Conservation (phyloP, 2,113 vertebrate genomes). For the Centropus bengalensis region DNA sequence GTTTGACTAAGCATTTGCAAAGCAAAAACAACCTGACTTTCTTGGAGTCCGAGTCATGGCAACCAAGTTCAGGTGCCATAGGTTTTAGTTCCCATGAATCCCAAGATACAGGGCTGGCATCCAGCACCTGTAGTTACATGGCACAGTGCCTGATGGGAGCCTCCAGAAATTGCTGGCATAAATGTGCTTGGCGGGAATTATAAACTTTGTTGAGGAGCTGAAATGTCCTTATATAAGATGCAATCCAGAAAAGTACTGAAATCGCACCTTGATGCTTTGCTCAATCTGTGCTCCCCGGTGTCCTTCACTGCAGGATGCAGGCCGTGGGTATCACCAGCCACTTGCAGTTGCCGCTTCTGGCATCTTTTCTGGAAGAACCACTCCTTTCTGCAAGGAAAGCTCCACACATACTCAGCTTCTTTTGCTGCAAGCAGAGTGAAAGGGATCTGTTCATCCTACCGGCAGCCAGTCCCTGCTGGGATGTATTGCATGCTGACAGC, state of each 20-base stretch:
- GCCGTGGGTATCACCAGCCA: neutral
- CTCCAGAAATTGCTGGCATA: neutral
- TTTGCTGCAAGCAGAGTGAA: fast-evolving
- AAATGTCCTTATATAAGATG: neutral
- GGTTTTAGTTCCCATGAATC: neutral
- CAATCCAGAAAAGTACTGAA: neutral
- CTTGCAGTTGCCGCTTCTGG: neutral
- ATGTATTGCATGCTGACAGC: neutral
- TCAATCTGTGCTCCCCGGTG: neutral
- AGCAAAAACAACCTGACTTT: neutral
- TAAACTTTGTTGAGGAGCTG: neutral
- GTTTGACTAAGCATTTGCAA: neutral
- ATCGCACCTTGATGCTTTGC: neutral
- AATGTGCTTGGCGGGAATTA: fast-evolving
- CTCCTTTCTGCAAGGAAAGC: neutral
- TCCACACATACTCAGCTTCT: neutral
- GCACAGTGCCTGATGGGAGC: neutral
- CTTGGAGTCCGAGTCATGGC: neutral
- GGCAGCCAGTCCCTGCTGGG: neutral
- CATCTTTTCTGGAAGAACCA: neutral
- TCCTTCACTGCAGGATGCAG: fast-evolving
- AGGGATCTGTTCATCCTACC: neutral
- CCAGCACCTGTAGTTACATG: neutral
- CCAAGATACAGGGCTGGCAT: neutral
- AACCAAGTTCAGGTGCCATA: neutral